A percentile compares a stretch with the other conserved stretches of the same genome.
Evolutionary conservation across 2,113 vertebrate genomes (phyloP).

Genomic region (Daubentonia madagascariensis): DNA sequence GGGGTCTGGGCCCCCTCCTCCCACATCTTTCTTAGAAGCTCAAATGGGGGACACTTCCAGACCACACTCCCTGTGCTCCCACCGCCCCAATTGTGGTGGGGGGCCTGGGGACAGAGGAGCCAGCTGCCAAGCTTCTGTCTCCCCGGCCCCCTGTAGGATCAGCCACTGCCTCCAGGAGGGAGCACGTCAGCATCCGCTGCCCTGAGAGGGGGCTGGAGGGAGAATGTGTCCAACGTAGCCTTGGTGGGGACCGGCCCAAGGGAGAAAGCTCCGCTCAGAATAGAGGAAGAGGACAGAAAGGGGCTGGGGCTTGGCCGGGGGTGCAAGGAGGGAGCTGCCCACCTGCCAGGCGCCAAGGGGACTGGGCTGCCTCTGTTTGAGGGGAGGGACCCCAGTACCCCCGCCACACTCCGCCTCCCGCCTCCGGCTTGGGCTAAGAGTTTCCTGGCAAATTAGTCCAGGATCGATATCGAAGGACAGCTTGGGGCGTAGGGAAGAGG

Average conservation of each 20-base stretch:
- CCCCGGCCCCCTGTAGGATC: rapidly evolving
- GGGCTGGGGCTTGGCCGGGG: background rate
- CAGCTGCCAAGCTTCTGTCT: rapidly evolving
- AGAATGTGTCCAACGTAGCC: background rate
- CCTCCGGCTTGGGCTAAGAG: background rate
- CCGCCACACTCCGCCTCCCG: background rate
- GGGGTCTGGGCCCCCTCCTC: background rate
- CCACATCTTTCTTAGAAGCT: background rate
- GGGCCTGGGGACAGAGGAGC: background rate
- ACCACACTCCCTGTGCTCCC: background rate
- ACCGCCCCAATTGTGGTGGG: background rate
- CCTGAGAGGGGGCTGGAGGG: background rate
- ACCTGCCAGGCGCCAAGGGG: background rate
- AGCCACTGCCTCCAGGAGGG: background rate
- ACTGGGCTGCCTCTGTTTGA: background rate
- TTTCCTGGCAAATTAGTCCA: no score
- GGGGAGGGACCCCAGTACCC: rapidly evolving
- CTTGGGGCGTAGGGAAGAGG: background rate
- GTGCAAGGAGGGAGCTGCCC: background rate
- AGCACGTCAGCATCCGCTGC: background rate
- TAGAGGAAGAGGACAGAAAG: background rate
- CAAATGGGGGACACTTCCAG: background rate
- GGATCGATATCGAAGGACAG: background rate
- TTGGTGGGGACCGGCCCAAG: background rate
- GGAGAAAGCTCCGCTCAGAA: background rate